A percentile compares a stretch with the other conserved stretches of the same genome.
phyloP scores from a whole-genome alignment of 2,797 vertebrate species.

The Acestrorhynchus altus region DNA sequence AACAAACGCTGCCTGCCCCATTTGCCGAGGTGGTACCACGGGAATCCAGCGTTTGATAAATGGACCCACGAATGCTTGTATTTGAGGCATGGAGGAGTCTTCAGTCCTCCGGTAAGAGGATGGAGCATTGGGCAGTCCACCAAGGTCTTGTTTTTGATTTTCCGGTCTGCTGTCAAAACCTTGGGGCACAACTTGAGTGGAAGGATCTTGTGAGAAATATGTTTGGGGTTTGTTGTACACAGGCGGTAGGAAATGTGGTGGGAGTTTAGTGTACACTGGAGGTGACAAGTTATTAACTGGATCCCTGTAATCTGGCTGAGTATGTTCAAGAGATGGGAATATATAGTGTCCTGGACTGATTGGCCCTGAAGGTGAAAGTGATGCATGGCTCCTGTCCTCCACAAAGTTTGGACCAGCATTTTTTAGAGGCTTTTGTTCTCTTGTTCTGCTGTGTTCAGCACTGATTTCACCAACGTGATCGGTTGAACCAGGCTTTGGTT shows the following conservation, averaged over 20 bases:
- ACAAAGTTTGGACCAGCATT: neutral
- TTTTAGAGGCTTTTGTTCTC: neutral
- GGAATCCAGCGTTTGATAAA: constrained; percentile 22
- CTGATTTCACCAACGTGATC: neutral
- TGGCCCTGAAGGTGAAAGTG: neutral
- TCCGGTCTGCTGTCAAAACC: neutral
- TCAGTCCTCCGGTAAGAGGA: neutral
- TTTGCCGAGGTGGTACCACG: constrained; percentile 10
- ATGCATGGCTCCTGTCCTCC: neutral
- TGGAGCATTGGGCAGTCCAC: neutral
- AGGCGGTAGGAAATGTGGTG: neutral
- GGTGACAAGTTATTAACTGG: neutral
- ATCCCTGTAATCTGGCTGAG: constrained; percentile 7
- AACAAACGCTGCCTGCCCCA: neutral
- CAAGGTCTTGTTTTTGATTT: neutral
- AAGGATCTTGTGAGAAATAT: neutral
- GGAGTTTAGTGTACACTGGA: neutral
- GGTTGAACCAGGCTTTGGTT: neutral
- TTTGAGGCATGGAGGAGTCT: neutral
- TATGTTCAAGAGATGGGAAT: neutral
- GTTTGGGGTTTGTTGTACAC: neutral
- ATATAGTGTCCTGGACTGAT: neutral
- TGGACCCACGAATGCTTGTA: neutral
- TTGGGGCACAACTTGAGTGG: too few species aligned
- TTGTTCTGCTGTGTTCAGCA: neutral